phyloP scores from a whole-genome alignment of 1,140 invertebrate genomes.

The Anoplophora glabripennis region DNA sequence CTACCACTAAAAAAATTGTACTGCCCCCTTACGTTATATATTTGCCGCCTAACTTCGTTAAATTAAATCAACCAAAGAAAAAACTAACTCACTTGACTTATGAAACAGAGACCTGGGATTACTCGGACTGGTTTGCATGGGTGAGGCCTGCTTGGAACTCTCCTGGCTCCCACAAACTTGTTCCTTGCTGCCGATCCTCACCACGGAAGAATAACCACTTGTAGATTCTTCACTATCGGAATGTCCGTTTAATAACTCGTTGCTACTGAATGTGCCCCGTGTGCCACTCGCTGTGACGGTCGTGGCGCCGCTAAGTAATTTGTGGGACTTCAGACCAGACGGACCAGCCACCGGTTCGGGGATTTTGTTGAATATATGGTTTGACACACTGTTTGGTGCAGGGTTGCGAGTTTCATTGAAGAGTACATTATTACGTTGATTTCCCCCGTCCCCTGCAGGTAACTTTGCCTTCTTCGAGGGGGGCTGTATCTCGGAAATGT shows the following conservation, averaged over 20 bases:
- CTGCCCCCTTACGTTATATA: too few relatives aligned
- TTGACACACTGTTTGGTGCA: constrained; percentile 3
- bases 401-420: constrained; percentile 5
- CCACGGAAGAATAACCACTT: constrained; percentile 46
- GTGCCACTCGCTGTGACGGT: constrained; percentile 13
- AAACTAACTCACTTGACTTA: constrained; percentile 26
- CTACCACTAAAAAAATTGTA: too few relatives aligned
- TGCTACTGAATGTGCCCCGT: constrained; percentile 13
- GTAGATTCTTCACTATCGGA: constrained; percentile 48
- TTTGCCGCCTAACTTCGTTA: too few relatives aligned
- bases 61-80: neutral
- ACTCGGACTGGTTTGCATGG: constrained; percentile 21
- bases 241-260: constrained; percentile 33
- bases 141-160: constrained; percentile 30
- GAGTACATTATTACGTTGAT: constrained; percentile 14
- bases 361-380: constrained; percentile 22
- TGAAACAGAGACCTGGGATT: constrained; percentile 28
- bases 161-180: constrained; percentile 25
- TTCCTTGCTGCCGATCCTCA: constrained; percentile 38
- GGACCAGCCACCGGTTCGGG: constrained; percentile 40
- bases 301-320: constrained; percentile 25
- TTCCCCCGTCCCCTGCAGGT: constrained; percentile 24
- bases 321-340: constrained; percentile 32
- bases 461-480: constrained; percentile 50
- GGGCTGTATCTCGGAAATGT: constrained; percentile 45